These are phyloP conservation scores for Wiebesia pumilae DNA, from an alignment of 1,140 invertebrate genomes.

Conservation along the genomic window DNA sequence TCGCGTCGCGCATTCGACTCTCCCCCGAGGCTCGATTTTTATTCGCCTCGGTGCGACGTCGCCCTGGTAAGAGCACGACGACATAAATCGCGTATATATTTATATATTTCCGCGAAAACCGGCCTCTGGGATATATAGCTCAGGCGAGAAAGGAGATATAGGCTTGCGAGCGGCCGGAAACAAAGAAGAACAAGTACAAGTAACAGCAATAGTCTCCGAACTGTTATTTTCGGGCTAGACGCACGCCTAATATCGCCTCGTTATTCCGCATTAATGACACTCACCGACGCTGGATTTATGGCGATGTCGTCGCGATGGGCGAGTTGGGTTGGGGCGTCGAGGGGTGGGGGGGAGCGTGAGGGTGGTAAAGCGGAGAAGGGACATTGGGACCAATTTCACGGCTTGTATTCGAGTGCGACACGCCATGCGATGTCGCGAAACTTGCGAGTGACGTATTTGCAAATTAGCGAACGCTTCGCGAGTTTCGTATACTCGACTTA, in stretches of 20 bases:
- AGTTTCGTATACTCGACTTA: background rate
- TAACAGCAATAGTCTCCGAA: conserved; percentile 22
- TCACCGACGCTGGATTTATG: conserved; percentile 62
- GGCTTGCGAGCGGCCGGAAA: background rate
- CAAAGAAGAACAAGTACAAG: background rate
- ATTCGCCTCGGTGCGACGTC: background rate
- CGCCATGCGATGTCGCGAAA: conserved; percentile 29
- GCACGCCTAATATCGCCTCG: conserved; percentile 62
- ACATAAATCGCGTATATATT: conserved; percentile 30
- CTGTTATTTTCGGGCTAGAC: conserved; percentile 57
- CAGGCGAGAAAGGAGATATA: conserved; percentile 21
- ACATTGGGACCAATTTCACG: conserved; percentile 55
- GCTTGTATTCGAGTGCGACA: conserved; percentile 9
- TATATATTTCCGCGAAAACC: conserved; percentile 45
- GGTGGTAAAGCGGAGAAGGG: no score
- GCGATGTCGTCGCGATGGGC: no score
- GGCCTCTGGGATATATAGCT: background rate
- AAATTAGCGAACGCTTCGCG: background rate
- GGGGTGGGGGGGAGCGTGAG: conserved; percentile 21
- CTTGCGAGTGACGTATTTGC: conserved; percentile 41
- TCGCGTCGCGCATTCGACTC: background rate
- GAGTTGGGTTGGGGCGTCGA: no score
- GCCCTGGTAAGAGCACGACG: background rate
- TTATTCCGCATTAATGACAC: conserved; percentile 69
- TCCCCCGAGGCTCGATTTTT: conserved; percentile 3